Conservation (phyloP, 1,140 invertebrate species). For the Drosophila navojoa region DNA sequence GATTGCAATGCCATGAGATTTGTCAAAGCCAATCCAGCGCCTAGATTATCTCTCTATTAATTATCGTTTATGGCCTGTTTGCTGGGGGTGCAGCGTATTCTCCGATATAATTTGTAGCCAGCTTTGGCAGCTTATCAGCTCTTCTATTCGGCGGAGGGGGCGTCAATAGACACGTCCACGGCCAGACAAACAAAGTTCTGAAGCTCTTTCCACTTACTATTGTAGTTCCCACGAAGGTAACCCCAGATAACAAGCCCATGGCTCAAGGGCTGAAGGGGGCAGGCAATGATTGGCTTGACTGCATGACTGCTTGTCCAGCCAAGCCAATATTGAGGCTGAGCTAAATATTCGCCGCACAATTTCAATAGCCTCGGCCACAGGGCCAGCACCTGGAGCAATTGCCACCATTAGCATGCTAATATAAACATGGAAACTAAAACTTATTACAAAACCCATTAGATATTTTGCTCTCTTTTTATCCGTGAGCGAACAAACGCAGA, state of each 20-base stretch:
- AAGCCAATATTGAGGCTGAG: constrained; percentile 58
- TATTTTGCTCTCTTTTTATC: constrained; percentile 40
- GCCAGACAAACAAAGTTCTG: constrained; percentile 1
- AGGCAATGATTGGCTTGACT: background rate
- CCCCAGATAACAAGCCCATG: constrained; percentile 39
- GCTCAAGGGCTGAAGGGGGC: background rate
- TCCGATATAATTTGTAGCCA: constrained; percentile 38
- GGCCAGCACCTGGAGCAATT: constrained; percentile 40
- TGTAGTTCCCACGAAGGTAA: constrained; percentile 63
- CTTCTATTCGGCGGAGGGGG: constrained; percentile 31
- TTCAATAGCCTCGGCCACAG: background rate
- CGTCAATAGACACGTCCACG: constrained; percentile 56
- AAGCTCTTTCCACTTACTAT: constrained; percentile 12
- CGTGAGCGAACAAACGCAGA: constrained; percentile 12
- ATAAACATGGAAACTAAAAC: constrained; percentile 81
- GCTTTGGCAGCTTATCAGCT: constrained; percentile 52
- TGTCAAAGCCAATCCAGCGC: constrained; percentile 58
- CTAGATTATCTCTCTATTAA: constrained; percentile 81
- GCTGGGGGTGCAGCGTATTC: constrained; percentile 53
- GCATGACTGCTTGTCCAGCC: constrained; percentile 1
- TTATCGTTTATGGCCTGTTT: constrained; percentile 81
- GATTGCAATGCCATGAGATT: constrained; percentile 59
- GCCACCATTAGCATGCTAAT: constrained; percentile 76
- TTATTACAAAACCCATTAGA: constrained; percentile 79
- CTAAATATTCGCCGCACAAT: constrained; percentile 28